Evolutionary conservation across 2,797 vertebrate species (phyloP), one percentile per base, ranked within the genome.

Genomic region (Atherinosoma microstoma): DNA sequence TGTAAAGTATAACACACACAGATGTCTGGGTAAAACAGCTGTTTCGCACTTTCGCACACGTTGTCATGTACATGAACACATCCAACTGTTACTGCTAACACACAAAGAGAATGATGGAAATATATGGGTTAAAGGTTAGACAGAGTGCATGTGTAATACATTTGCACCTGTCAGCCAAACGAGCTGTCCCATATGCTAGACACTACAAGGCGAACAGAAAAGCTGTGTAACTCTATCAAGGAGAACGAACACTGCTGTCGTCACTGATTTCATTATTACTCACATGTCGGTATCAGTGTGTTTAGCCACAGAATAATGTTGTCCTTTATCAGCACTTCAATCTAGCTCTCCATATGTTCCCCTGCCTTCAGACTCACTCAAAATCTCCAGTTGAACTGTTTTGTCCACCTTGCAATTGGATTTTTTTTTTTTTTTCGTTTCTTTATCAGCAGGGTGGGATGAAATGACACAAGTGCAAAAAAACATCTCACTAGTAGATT

Each of bases 21-120:
- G 89, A 89, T 88, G 84, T 93, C 82, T 90, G 89, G 93, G 91
- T 85, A 86, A 91, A 93, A 93, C 96, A 96, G 95, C 96, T 97
- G 95, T 94, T 91, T 38, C 85, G 69, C 84, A 80, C 85, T 94
- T 91, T 38, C 85, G 69, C 84, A 80, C 85, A 90, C 69, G 88
- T 96, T 94, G 93, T 84, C 93, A 91, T 91, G 89, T 90, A 90
- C 91, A 94, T 87, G 53, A 68, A 32, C 38, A 13, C 66, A 66
- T 78, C 40, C 61, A 84, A 79, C 84, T 70, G 80, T 80, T 78
- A 64, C 69, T 68, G 79, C 84, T 68, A 66, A 54, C 67, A 67
- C 58, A n/a, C 54, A 45, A 16, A 6, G 42, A 45, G 64, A 74
- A 62, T 12, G 40, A 80, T 61, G 70, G 75, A 63, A 67, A 78